Conservation (phyloP, 2,797 vertebrate genomes). For the Myiothlypis chrysogaster region DNA sequence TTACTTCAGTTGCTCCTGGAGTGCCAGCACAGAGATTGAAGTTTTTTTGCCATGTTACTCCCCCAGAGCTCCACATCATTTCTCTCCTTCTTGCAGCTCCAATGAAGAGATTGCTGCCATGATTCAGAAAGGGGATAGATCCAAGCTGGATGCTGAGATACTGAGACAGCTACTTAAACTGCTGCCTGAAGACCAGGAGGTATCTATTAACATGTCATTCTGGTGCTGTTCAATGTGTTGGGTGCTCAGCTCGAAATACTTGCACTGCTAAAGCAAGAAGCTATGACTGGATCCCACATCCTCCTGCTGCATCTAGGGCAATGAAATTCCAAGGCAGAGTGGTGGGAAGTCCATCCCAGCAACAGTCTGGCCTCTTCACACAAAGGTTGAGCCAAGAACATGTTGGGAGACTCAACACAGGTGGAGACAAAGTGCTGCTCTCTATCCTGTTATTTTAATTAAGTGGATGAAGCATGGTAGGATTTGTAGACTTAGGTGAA, state of each 20-base stretch:
- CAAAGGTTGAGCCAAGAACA: neutral
- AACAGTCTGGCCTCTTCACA: neutral
- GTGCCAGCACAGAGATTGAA: neutral
- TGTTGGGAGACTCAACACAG: fast-evolving
- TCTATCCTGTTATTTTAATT: neutral
- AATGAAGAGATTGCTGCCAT: slow-evolving; percentile 85
- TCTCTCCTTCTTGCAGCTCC: slow-evolving; percentile 71
- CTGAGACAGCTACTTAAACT: slow-evolving; percentile 92
- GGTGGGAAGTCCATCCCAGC: neutral
- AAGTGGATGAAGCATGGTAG: neutral
- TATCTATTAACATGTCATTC: slow-evolving; percentile 1
- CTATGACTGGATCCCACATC: neutral
- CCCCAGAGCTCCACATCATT: neutral
- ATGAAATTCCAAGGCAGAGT: neutral
- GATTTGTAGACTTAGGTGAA: neutral
- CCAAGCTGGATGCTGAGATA: slow-evolving; percentile 84
- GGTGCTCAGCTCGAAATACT: neutral
- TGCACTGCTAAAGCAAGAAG: neutral
- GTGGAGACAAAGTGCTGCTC: neutral
- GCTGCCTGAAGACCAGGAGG: slow-evolving; percentile 91
- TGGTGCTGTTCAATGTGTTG: neutral
- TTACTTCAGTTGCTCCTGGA: neutral
- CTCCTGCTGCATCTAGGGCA: neutral
- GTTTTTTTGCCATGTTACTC: neutral
- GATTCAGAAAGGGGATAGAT: slow-evolving; percentile 84